These are phyloP conservation scores for Dendrocopos noguchii DNA, from an alignment of 2,113 vertebrate genomes.

Conservation along the genomic window DNA sequence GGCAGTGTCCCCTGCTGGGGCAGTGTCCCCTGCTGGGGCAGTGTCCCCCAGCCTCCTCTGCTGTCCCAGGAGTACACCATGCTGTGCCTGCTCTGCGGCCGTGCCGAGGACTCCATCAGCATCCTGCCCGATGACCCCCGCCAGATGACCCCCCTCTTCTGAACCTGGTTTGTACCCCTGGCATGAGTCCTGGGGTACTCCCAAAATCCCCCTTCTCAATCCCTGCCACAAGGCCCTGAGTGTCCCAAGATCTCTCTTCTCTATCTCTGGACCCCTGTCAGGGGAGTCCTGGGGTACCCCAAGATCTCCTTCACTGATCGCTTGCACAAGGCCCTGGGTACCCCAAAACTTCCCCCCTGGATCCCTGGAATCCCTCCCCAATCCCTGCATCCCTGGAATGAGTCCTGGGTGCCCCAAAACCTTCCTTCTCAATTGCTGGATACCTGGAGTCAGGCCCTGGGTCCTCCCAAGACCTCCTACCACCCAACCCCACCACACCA, in stretches of 20 bases:
- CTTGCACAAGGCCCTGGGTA: not conserved
- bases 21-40: not conserved
- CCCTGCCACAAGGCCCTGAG: not conserved
- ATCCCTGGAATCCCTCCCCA: not conserved
- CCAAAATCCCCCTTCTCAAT: not conserved
- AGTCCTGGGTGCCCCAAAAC: not conserved
- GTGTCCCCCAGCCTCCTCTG: not conserved
- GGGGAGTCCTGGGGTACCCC: not conserved
- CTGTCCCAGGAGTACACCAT: constrained; percentile 92
- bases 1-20: not conserved
- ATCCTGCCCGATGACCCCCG: constrained; percentile 94
- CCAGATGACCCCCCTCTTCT: constrained; percentile 91
- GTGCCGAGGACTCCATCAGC: constrained; percentile 94
- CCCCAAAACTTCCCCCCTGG: too few species aligned
- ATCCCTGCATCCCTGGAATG: not conserved
- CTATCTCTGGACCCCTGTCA: not conserved
- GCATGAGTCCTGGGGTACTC: not conserved
- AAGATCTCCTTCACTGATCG: not conserved
- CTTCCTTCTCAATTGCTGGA: too few species aligned
- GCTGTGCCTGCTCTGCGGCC: constrained; percentile 96
- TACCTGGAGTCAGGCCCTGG: too few species aligned
- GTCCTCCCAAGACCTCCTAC: not conserved
- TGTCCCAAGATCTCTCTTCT: not conserved
- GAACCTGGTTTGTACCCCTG: not conserved
- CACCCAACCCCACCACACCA: not conserved